Evolutionary conservation across 2,888 invertebrate species (phyloP), one percentile per base, ranked within the genome.

Genomic region (Amiota minor): DNA sequence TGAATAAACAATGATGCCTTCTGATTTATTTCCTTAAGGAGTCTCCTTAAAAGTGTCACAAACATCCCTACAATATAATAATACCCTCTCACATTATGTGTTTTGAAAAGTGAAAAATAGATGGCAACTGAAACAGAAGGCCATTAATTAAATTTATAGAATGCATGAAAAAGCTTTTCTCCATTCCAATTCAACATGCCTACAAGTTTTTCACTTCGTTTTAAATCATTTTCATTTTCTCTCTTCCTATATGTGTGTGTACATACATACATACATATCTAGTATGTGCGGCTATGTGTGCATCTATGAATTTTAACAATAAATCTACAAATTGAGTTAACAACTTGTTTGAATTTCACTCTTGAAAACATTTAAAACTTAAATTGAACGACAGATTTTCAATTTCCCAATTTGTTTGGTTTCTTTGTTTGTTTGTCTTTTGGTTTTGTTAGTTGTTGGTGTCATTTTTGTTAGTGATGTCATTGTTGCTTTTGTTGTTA

Each of bases 311-410:
- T 59, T 16, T 20, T 16, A 68, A 68, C 67, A 68, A 53, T 53
- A 68, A 68, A 53, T 68, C 67, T 11, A 12, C 67, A 46, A 68
- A 68, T 68, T 68, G 67, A 68, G 53, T 68, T 68, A 50, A 46
- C 67, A 68, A 68, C 67, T 67, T 67, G 16, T 49, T 67, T 9
- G 50, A 20, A 68, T 53, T 50, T 53, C 20, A 50, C 53, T 68
- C 46, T 68, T 23, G 67, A 20, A 68, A 68, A 20, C 49, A 53
- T 50, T 68, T 68, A 68, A 68, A 68, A 68, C 53, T 68, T 23
- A 68, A 68, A 68, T 68, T 53, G 23, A 50, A 68, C 50, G 67
- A 68, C 50, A 68, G 67, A 68, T 68, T 68, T 68, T 68, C 67
- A 53, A 68, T 68, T 68, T 68, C 67, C 67, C 12, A 53, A 68